phyloP scores from a whole-genome alignment of 2,888 invertebrate species.

The Drosophila monieri region DNA sequence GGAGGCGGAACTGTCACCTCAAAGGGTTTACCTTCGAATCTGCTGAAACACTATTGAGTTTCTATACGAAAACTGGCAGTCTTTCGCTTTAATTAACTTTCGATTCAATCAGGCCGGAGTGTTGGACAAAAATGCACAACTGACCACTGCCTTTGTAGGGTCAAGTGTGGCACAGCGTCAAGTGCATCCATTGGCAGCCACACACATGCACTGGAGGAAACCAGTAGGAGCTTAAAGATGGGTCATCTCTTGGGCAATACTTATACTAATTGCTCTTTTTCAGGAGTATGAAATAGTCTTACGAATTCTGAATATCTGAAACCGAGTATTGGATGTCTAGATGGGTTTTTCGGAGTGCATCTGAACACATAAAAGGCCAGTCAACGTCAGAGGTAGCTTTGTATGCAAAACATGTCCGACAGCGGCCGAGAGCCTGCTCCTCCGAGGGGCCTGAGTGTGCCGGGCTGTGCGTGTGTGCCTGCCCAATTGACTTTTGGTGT shows the following conservation, averaged over 20 bases:
- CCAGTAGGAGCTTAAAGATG: background rate
- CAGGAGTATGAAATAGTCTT: background rate
- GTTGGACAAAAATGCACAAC: conserved; percentile 21
- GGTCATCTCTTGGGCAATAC: no score
- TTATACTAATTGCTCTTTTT: no score
- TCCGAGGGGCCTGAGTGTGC: conserved; percentile 20
- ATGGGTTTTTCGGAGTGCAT: background rate
- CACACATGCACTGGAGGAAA: conserved; percentile 23
- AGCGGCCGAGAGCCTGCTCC: conserved; percentile 21
- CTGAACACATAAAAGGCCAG: conserved; percentile 30
- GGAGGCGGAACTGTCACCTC: conserved; percentile 24
- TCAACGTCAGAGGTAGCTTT: conserved; percentile 50
- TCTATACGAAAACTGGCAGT: background rate
- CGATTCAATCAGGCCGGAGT: conserved; percentile 32
- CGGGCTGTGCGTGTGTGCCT: conserved; percentile 39
- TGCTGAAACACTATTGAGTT: background rate
- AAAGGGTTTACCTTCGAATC: background rate
- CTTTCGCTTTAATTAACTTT: conserved; percentile 30
- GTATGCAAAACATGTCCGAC: conserved; percentile 69
- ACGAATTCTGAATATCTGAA: background rate
- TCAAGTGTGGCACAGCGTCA: conserved; percentile 58
- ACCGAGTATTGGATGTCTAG: background rate
- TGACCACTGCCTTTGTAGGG: conserved; percentile 31
- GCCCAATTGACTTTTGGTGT: conserved; percentile 66
- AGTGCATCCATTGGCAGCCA: conserved; percentile 55